Conservation (phyloP, 2,888 invertebrate genomes). For the Caradrina kadenii region DNA sequence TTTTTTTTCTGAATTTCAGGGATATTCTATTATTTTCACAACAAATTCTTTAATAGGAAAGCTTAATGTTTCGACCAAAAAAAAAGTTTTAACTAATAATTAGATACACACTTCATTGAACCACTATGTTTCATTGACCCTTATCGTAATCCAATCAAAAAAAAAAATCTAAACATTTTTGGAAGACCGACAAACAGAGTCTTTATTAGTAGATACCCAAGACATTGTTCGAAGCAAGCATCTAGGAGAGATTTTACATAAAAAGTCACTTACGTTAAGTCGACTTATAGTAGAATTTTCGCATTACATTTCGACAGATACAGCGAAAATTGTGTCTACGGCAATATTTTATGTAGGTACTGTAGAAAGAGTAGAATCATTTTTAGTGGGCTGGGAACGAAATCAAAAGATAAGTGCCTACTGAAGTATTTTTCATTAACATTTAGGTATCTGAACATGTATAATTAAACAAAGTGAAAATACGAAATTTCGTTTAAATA, state of each 20-base stretch:
- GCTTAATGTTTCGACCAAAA: too few relatives aligned
- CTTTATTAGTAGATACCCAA: constrained; percentile 50
- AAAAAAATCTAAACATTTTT: background rate
- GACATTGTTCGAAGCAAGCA: constrained; percentile 65
- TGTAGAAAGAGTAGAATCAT: background rate
- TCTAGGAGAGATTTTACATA: constrained; percentile 68
- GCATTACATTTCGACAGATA: constrained; percentile 36
- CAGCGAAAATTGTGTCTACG: constrained; percentile 19
- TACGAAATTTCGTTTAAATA: too few relatives aligned
- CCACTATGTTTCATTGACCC: too few relatives aligned
- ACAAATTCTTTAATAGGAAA: too few relatives aligned
- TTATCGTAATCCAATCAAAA: too few relatives aligned
- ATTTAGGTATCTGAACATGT: too few relatives aligned
- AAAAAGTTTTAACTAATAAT: too few relatives aligned
- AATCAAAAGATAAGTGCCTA: background rate
- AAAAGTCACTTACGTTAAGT: constrained; percentile 72
- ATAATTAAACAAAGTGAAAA: too few relatives aligned
- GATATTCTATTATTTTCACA: too few relatives aligned
- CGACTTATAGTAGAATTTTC: constrained; percentile 60
- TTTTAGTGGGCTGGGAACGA: background rate
- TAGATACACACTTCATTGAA: too few relatives aligned
- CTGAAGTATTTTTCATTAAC: too few relatives aligned
- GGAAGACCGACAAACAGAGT: constrained; percentile 3
- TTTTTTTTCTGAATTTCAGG: too few relatives aligned
- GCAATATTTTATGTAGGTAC: background rate